Evolutionary conservation across 2,113 vertebrate species (phyloP), one percentile per base, ranked within the genome.

Genomic region (Thunnus maccoyii): DNA sequence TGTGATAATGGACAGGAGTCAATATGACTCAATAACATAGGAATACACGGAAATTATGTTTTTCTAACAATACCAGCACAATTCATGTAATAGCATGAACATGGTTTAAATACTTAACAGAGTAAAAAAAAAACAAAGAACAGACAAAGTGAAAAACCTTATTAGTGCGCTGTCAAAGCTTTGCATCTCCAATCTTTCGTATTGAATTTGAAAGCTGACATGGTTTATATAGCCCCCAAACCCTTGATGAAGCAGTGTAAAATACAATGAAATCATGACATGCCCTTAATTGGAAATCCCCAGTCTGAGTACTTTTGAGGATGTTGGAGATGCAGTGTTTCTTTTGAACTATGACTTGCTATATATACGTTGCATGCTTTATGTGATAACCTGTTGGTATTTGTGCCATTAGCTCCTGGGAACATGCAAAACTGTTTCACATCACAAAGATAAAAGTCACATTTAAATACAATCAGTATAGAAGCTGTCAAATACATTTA

Each of bases 21-120:
- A 96, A 95, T 95, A 94, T 96, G 95, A 96, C 95, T 93, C 92
- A 91, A 48, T 92, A 91, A 91, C 64, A 74, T 67, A 73, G 46
- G 63, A 84, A 88, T 84, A 77, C 57, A 84, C 20, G 20, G 58
- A 83, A 78, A 84, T 76, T 4, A 69, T 60, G 12, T 68, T 80
- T 82, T 51, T 73, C 12, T 63, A 76, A 83, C 25, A 69, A 54
- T 77, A 67, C 57, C 74, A 70, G 17, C 70, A 78, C 50, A 76
- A 70, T 71, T 67, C 67, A 64, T 65, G 80, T n/a, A 82, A 76
- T 64, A 78, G 60, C 76, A 80, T 78, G 56, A 85, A 87, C 66
- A 87, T 75, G 64, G 60, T 85, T 94, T 94, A 94, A 95, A 95
- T 95, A 95, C 82, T 90, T 86, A 56, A 88, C 84, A 79, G 81